Evolutionary conservation across 2,888 invertebrate genomes (phyloP).

Genomic region (Quadroppia sp.): DNA sequence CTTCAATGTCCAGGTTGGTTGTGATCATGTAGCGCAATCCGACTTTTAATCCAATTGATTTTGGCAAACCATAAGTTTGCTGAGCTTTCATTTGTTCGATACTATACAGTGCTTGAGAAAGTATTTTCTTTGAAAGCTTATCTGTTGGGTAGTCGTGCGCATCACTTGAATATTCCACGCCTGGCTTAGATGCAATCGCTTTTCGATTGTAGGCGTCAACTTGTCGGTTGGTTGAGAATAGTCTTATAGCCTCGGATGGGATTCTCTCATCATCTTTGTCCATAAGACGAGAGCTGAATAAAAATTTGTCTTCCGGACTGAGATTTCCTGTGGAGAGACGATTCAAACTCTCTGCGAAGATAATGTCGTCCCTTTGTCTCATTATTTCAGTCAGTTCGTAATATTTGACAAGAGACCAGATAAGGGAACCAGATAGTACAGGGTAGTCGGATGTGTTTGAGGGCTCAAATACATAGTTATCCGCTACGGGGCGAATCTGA

Average conservation of each 20-base stretch:
- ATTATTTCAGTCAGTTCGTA: constrained; percentile 45
- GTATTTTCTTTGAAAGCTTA: neutral
- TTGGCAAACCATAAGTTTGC: neutral
- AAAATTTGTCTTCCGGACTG: neutral
- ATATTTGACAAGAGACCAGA: constrained; percentile 1
- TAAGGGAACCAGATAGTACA: neutral
- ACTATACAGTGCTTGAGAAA: neutral
- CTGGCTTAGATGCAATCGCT: neutral
- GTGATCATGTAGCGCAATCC: constrained; percentile 45
- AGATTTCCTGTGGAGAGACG: constrained; percentile 43
- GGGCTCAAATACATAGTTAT: constrained; percentile 8
- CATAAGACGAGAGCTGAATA: neutral
- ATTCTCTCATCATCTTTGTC: neutral
- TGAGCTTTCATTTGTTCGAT: neutral
- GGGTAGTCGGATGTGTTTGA: neutral
- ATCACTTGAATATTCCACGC: neutral
- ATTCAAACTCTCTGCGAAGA: constrained; percentile 45
- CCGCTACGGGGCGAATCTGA: constrained; percentile 33
- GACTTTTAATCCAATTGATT: neutral
- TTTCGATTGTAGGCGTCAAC: neutral
- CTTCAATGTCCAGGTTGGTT: constrained; percentile 45
- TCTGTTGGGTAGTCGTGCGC: neutral
- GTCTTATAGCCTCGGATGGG: neutral
- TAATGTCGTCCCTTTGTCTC: constrained; percentile 44
- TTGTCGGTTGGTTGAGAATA: neutral